Base-by-base conservation (phyloP, 1,140 invertebrate species). In the Drosophila orena region DNA sequence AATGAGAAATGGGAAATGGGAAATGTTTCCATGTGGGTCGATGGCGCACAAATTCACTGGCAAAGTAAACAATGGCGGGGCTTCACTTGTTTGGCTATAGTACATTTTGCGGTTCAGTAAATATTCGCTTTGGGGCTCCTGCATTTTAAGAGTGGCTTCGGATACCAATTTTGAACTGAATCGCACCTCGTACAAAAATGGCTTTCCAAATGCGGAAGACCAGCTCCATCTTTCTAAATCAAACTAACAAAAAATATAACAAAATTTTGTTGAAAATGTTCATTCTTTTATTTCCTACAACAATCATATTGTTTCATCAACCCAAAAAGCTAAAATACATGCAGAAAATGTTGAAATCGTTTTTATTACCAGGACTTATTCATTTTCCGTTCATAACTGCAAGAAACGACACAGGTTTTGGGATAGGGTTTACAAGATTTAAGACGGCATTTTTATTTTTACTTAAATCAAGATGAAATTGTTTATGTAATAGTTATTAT, bases 361-460 rank as follows among this genome's bases (percentile, higher is more conserved):
- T 30, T 7, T 30, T 30, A 30, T 30, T 30, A 10, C 7, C 2
- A 30, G 24, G 24, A 24, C 4, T 24, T 5, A 24, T 24, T 24
- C 24, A 4, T 24, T 24, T 15, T 17, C 15, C 4, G 22, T 35
- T 58, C n/a, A 30, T 8, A 10, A 8, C 12, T 24, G 10, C 11
- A 20, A 30, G 8, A 3, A 27, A 15, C 5, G 10, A 17, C 30
- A 35, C 42, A 11, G 1, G 7, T 50, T 52, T 27, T 15, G 2
- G n/a, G 3, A 14, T 46, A 7, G 20, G 46, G 10, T 65, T 64
- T 57, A 72, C 62, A 53, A 52, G 17, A 61, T 78, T 59, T 59
- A 69, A 81, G 81, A 86, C 83, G 83, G 81, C 78, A 81, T 88
- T 86, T 85, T 64, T 83, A 83, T 86, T 85, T 81, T 69, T 17